Evolutionary conservation across 2,797 vertebrate species (phyloP).

Genomic region (Propithecus deckenii): DNA sequence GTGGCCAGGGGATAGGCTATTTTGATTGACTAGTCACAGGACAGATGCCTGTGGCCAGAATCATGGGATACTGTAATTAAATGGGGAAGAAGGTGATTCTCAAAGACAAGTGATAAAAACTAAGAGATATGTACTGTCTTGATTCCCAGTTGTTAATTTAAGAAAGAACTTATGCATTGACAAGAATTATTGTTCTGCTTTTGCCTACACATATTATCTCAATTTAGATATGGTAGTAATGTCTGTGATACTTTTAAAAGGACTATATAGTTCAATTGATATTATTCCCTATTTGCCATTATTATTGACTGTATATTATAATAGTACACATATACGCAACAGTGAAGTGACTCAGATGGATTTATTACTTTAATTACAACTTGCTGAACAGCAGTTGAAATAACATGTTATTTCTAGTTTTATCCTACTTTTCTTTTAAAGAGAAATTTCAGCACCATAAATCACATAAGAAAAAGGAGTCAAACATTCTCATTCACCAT

Average conservation of each 20-base stretch:
- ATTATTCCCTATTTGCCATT: background rate
- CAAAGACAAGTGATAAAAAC: background rate
- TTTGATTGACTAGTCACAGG: background rate
- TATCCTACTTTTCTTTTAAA: background rate
- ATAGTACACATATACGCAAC: background rate
- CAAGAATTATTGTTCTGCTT: background rate
- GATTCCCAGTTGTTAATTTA: background rate
- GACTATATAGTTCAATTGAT: background rate
- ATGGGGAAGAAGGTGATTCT: background rate
- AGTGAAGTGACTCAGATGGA: slow-evolving; percentile 1
- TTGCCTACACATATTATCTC: background rate
- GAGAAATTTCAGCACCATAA: background rate
- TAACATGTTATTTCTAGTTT: slow-evolving; percentile 27
- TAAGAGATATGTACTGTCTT: background rate
- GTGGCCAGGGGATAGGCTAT: background rate
- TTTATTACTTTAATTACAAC: background rate
- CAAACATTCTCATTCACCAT: background rate
- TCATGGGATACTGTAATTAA: background rate
- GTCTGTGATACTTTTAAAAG: background rate
- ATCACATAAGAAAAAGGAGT: background rate
- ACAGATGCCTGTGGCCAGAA: background rate
- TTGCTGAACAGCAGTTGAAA: background rate
- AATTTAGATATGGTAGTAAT: background rate
- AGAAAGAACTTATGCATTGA: background rate
- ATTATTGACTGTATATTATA: background rate